These are phyloP conservation scores for Bicyclus anynana DNA, from an alignment of 1,140 invertebrate species.

Conservation along the genomic window DNA sequence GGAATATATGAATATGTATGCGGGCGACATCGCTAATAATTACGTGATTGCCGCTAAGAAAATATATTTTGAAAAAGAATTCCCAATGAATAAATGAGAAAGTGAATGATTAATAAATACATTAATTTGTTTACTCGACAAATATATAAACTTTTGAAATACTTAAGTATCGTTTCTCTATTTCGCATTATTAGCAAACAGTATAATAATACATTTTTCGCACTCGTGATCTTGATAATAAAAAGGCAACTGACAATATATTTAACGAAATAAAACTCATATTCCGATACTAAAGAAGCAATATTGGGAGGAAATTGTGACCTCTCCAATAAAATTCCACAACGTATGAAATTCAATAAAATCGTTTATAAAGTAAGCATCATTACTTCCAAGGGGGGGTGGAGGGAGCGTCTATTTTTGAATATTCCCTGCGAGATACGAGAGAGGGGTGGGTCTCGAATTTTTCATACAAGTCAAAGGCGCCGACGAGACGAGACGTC, in stretches of 20 bases:
- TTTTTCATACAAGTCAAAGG: not conserved
- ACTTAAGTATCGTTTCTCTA: too few relatives aligned
- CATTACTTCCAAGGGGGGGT: conserved; percentile 45
- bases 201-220: too few relatives aligned
- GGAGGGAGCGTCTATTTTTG: conserved; percentile 44
- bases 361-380: conserved; percentile 65
- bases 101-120: too few relatives aligned
- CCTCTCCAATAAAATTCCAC: conserved; percentile 58
- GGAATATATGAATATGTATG: conserved; percentile 12
- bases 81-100: not conserved
- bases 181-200: too few relatives aligned
- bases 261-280: conserved; percentile 5
- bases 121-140: too few relatives aligned
- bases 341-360: conserved; percentile 59
- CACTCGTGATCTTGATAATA: too few relatives aligned
- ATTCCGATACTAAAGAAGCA: conserved; percentile 7
- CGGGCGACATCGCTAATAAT: conserved; percentile 8
- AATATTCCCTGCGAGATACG: conserved; percentile 50
- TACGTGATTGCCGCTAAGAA: conserved; percentile 5
- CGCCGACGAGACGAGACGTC: not conserved
- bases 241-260: conserved; percentile 3
- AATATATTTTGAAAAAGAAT: not conserved
- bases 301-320: conserved; percentile 42
- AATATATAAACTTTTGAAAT: too few relatives aligned
- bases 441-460: conserved; percentile 5